Conservation (phyloP, 1,140 invertebrate species). For the Drosophila busckii region DNA sequence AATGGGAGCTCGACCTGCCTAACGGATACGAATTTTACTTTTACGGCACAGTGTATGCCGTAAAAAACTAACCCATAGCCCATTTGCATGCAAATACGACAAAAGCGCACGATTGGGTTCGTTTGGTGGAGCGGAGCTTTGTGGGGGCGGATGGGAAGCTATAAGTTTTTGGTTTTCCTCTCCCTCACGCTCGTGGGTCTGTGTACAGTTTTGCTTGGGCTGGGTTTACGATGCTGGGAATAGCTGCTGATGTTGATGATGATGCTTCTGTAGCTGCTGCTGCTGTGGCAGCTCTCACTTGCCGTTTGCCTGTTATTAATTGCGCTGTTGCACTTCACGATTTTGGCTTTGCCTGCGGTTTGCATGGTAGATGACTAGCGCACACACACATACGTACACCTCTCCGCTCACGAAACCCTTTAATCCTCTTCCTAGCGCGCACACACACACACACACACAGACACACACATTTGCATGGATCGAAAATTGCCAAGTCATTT, state of each 20-base stretch:
- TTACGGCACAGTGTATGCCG: no score
- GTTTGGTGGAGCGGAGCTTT: no score
- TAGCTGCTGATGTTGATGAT: background rate
- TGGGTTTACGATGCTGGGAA: background rate
- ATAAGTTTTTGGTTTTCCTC: no score
- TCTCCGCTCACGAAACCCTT: background rate
- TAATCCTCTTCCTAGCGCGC: background rate
- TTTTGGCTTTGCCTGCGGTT: conserved; percentile 33
- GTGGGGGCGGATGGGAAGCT: no score
- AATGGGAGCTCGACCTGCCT: no score
- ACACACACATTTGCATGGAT: background rate
- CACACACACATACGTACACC: background rate
- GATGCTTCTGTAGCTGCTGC: background rate
- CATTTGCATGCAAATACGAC: no score
- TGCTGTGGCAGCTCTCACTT: conserved; percentile 19
- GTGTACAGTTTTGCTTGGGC: no score
- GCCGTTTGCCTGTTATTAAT: conserved; percentile 52
- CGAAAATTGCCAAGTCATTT: conserved; percentile 54
- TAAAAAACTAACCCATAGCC: no score
- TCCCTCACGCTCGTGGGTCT: no score
- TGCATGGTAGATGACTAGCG: conserved; percentile 31
- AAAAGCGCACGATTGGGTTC: no score
- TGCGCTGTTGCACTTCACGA: conserved; percentile 55
- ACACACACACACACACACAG: background rate
- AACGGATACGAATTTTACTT: no score